Evolutionary conservation across 1,140 invertebrate species (phyloP).

Genomic region (Polyergus mexicanus): DNA sequence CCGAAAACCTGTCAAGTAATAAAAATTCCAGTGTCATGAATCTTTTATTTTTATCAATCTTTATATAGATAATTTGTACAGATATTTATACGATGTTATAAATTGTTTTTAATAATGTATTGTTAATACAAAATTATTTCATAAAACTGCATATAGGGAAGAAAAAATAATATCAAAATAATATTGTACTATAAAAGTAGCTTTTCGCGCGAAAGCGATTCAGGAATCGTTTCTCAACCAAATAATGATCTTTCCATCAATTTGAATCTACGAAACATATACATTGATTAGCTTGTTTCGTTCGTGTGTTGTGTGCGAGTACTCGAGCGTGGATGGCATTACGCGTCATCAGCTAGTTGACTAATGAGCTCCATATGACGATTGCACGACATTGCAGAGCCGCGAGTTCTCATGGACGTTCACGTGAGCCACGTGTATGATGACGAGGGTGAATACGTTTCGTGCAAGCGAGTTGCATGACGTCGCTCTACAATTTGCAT

Average conservation of each 20-base stretch:
- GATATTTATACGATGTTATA: neutral
- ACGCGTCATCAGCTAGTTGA: conserved; percentile 64
- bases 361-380: conserved; percentile 78
- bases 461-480: conserved; percentile 46
- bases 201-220: neutral
- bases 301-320: neutral
- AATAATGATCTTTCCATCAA: conserved; percentile 3
- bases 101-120: neutral
- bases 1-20: neutral
- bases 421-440: conserved; percentile 54
- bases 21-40: neutral
- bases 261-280: neutral
- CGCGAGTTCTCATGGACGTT: conserved; percentile 68
- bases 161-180: neutral
- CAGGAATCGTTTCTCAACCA: too few relatives aligned
- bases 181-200: neutral
- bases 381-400: conserved; percentile 50
- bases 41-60: neutral
- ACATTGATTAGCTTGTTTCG: neutral
- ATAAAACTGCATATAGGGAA: neutral
- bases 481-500: conserved; percentile 41
- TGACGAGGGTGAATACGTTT: conserved; percentile 49
- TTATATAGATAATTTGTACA: neutral
- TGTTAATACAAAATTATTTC: too few relatives aligned
- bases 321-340: conserved; percentile 42